Evolutionary conservation across 2,113 vertebrate genomes (phyloP).

Genomic region (Dermatemys mawii): DNA sequence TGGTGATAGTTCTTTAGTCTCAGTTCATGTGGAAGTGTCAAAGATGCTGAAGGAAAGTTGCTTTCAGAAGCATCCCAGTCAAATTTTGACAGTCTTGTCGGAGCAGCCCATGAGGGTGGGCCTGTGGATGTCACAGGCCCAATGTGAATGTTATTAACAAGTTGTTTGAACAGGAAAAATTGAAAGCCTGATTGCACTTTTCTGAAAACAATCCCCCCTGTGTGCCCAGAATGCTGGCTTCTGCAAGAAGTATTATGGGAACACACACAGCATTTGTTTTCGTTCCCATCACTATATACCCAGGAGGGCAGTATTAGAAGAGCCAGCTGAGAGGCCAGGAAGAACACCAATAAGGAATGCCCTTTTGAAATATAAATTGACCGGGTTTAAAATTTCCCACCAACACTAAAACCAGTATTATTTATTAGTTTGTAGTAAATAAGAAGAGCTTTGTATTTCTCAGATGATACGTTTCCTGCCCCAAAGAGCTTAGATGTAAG

Average conservation of each 20-base stretch:
- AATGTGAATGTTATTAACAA: neutral
- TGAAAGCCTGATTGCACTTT: neutral
- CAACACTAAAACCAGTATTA: neutral
- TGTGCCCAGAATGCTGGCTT: neutral
- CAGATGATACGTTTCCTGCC: neutral
- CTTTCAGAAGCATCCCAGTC: neutral
- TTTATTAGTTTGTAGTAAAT: too few species aligned
- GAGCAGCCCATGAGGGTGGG: neutral
- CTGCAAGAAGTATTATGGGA: neutral
- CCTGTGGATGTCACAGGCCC: neutral
- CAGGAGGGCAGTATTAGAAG: neutral
- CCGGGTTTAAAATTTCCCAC: neutral
- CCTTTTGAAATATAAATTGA: too few species aligned
- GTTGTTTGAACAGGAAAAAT: neutral
- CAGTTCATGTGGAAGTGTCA: accelerated
- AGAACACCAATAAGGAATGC: neutral
- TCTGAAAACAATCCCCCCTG: neutral
- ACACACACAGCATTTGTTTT: neutral
- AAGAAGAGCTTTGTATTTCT: neutral
- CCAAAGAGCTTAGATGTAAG: neutral
- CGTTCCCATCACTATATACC: neutral
- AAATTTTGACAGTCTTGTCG: neutral
- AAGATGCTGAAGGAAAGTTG: neutral
- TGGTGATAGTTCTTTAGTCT: neutral
- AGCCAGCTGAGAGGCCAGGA: neutral